phyloP scores from a whole-genome alignment of 1,140 invertebrate genomes.

The Eumeta japonica region DNA sequence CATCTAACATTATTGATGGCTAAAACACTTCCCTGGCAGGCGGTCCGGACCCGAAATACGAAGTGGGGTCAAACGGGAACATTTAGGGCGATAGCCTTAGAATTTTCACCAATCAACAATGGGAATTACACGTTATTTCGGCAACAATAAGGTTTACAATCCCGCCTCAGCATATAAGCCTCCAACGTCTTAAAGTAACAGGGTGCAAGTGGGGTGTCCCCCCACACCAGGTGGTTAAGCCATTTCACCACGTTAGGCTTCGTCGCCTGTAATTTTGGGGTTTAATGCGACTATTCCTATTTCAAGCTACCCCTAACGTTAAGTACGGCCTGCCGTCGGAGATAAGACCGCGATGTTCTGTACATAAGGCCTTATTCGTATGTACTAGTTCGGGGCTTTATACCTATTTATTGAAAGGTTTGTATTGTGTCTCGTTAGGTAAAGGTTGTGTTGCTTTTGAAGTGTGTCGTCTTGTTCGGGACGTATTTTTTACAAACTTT shows the following conservation, averaged over 20 bases:
- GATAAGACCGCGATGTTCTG: slow-evolving; percentile 38
- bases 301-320: slow-evolving; percentile 43
- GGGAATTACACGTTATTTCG: no score
- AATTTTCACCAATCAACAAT: slow-evolving; percentile 9
- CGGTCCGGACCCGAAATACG: slow-evolving; percentile 36
- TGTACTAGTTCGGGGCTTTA: no score
- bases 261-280: slow-evolving; percentile 52
- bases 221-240: slow-evolving; percentile 43
- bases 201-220: slow-evolving; percentile 29
- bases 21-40: slow-evolving; percentile 33
- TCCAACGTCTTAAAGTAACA: slow-evolving; percentile 7
- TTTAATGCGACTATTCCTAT: slow-evolving; percentile 56
- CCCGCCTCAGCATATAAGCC: no score
- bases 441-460: no score
- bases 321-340: slow-evolving; percentile 40
- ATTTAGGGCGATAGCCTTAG: slow-evolving; percentile 29
- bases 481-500: no score
- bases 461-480: no score
- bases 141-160: no score
- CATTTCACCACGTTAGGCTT: slow-evolving; percentile 52
- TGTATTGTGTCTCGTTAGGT: no score
- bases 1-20: slow-evolving; percentile 54
- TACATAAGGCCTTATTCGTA: no score
- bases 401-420: no score
- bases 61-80: slow-evolving; percentile 50